phyloP scores from a whole-genome alignment of 2,797 vertebrate species.

The Antrozous pallidus region DNA sequence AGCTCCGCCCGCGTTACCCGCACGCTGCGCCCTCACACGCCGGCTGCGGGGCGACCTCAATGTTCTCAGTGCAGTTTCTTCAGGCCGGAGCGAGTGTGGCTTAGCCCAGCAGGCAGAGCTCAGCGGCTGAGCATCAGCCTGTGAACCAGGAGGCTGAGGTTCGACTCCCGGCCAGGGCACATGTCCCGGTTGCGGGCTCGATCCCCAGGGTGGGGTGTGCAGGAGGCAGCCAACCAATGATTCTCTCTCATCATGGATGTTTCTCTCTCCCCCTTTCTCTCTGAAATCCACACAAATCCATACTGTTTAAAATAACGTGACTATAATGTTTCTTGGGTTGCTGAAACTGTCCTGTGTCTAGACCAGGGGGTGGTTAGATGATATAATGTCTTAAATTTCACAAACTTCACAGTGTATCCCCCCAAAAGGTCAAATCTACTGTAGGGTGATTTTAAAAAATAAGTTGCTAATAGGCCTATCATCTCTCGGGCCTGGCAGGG shows the following conservation, averaged over 20 bases:
- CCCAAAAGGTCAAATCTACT: neutral
- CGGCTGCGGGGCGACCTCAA: neutral
- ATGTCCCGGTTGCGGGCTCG: no score
- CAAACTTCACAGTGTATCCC: no score
- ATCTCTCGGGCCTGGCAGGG: neutral
- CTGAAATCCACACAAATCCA: no score
- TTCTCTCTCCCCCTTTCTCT: no score
- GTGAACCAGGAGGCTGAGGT: no score
- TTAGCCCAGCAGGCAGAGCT: no score
- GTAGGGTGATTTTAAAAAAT: neutral
- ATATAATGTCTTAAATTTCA: neutral
- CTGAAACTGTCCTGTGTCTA: neutral
- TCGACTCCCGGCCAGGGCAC: no score
- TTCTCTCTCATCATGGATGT: no score
- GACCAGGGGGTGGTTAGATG: neutral
- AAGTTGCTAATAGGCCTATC: neutral
- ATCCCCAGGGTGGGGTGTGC: no score
- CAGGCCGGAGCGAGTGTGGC: neutral
- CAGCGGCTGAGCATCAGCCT: no score
- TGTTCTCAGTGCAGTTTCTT: neutral
- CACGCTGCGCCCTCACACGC: fast-evolving
- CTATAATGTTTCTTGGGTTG: neutral
- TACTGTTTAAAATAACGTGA: neutral
- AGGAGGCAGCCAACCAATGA: no score
- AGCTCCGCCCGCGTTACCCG: no score